A percentile compares a stretch with the other conserved stretches of the same genome.
These are phyloP conservation scores for Phalera bucephala DNA, from an alignment of 2,888 invertebrate species.

Conservation along the genomic window DNA sequence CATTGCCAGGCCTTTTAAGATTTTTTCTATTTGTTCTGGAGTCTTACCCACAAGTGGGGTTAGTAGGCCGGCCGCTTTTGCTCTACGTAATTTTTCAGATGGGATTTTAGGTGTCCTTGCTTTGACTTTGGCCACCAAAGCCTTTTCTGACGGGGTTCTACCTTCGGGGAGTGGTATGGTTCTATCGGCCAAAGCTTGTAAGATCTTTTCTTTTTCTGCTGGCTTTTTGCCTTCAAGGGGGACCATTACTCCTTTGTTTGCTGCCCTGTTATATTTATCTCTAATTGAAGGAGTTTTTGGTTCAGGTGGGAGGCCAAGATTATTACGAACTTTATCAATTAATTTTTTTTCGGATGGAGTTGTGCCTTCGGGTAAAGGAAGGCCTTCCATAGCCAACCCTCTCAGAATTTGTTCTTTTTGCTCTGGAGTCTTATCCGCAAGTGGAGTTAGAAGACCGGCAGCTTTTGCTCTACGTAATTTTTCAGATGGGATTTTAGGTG, in stretches of 20 bases:
- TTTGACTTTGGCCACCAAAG: slow-evolving; percentile 18
- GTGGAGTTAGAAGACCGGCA: slow-evolving; percentile 22
- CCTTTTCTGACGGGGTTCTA: slow-evolving; percentile 23
- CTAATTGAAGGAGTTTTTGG: neutral
- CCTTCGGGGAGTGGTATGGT: slow-evolving; percentile 19
- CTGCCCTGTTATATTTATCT: slow-evolving; percentile 15
- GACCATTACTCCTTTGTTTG: slow-evolving; percentile 21
- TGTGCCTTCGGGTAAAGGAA: slow-evolving; percentile 31
- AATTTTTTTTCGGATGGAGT: slow-evolving; percentile 26
- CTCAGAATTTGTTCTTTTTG: slow-evolving; percentile 28
- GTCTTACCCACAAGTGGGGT: slow-evolving; percentile 33
- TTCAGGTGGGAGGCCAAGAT: slow-evolving; percentile 18
- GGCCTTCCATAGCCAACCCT: slow-evolving; percentile 14
- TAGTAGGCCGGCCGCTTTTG: slow-evolving; percentile 22
- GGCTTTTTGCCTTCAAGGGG: slow-evolving; percentile 30
- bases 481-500: too few relatives aligned
- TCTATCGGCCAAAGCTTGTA: slow-evolving; percentile 25
- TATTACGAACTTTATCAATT: slow-evolving; percentile 24
- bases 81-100: slow-evolving; percentile 30
- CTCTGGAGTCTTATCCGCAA: slow-evolving; percentile 21
- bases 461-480: too few relatives aligned
- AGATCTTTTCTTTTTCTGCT: slow-evolving; percentile 20
- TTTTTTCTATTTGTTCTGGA: slow-evolving; percentile 30
- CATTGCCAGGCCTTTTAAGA: slow-evolving; percentile 25
- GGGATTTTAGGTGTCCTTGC: slow-evolving; percentile 27